Base-by-base conservation (phyloP, 2,113 vertebrate genomes). In the Ciconia boyciana region DNA sequence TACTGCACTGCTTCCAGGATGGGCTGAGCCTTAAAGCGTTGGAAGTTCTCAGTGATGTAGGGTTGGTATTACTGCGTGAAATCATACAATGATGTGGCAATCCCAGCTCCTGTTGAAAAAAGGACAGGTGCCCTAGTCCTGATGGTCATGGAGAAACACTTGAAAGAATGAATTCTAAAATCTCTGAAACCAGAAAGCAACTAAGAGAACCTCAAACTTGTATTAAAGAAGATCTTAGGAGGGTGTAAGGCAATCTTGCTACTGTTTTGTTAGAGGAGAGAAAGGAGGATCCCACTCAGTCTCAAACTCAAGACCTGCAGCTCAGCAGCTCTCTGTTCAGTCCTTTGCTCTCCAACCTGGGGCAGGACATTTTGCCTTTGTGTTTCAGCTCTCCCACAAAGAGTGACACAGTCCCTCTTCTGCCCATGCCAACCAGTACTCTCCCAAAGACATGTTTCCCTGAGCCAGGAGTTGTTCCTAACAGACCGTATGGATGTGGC, bases 101-200 rank as follows among this genome's bases (percentile, higher is more conserved):
- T 31, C 51, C 10, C 52, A n/a, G 34, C 26, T 36, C 31, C 52
- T 6, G 41, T 3, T 20, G 41, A 31, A 5, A 36, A 55, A 79
- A 46, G 1, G 0, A 5, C 10, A 66, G 52, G 52, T 18, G 16
- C 3, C 32, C 36, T 22, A 3, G 24, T 28, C 34, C 39, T 68
- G 43, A 25, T 36, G 13, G 24, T 14, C 15, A 4, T 4, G 21
- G 32, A 69, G 60, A 52, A 91, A 71, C 16, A 25, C 3, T 1
- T 12, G 36, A 36, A 48, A 72, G 39, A 13, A 54, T 0, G 0
- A 61, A 69, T 3, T 6, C 31, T 8, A 9, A 66, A 54, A 48
- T 20, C 6, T 52, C 51, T 2, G 2, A 36, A 71, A 62, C 2
- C 12, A n/a, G 32, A 34, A 36, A 25, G 58, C 6, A 72, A 44